These are phyloP conservation scores for Hesperophylax magnus DNA, from an alignment of 1,140 invertebrate species.

Conservation along the genomic window DNA sequence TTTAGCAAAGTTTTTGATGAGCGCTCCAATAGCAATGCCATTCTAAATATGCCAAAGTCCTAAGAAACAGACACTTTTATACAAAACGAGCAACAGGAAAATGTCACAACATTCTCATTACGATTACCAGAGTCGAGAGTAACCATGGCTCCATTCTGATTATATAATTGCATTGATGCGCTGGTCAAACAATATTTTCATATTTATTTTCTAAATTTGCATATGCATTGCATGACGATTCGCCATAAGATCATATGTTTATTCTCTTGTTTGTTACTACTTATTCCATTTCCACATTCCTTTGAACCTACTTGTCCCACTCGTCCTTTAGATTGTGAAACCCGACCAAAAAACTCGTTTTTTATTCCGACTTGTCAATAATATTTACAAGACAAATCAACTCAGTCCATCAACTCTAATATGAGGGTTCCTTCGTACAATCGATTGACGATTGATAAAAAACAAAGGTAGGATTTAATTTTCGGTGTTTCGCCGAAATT, in stretches of 20 bases:
- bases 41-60: too few relatives aligned
- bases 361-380: constrained; percentile 19
- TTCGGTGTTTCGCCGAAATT: too few relatives aligned
- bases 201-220: constrained; percentile 41
- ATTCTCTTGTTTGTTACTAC: constrained; percentile 42
- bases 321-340: not conserved
- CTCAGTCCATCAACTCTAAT: too few relatives aligned
- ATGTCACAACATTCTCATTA: too few relatives aligned
- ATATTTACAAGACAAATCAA: not conserved
- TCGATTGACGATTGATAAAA: too few relatives aligned
- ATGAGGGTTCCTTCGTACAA: too few relatives aligned
- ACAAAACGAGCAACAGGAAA: too few relatives aligned
- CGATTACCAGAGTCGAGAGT: not conserved
- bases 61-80: too few relatives aligned
- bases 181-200: constrained; percentile 38
- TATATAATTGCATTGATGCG: constrained; percentile 33
- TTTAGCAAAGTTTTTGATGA: too few relatives aligned
- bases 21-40: too few relatives aligned
- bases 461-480: too few relatives aligned
- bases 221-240: constrained; percentile 31
- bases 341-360: constrained; percentile 2
- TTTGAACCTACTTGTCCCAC: not conserved
- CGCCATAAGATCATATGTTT: constrained; percentile 36
- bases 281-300: constrained; percentile 46
- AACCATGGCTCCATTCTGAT: not conserved